phyloP scores from a whole-genome alignment of 2,888 invertebrate genomes.

The Agrilus mali region DNA sequence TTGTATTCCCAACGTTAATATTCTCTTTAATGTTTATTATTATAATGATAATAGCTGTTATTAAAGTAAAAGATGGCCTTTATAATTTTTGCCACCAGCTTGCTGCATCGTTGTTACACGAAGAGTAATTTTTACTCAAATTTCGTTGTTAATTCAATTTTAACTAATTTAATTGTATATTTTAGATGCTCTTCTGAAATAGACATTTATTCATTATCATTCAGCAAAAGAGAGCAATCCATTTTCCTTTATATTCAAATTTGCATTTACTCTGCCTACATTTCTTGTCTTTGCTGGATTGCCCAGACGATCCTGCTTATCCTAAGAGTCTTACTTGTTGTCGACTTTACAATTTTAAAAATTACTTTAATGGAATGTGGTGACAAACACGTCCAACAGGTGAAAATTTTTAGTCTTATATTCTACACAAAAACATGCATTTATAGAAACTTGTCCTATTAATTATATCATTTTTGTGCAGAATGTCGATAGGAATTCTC shows the following conservation, averaged over 20 bases:
- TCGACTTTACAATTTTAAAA: slow-evolving; percentile 17
- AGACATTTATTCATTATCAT: slow-evolving; percentile 19
- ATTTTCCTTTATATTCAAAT: slow-evolving; percentile 9
- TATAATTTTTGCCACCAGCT: slow-evolving; percentile 5
- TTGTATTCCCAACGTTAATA: slow-evolving; percentile 20
- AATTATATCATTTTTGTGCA: no score
- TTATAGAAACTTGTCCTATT: no score
- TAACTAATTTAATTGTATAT: slow-evolving; percentile 3
- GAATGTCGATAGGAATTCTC: no score
- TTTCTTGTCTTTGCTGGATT: slow-evolving; percentile 18
- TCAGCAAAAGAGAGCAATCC: slow-evolving; percentile 10
- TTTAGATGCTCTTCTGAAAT: slow-evolving; percentile 19
- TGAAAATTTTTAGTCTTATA: no score
- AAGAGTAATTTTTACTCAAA: background rate
- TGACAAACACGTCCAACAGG: no score
- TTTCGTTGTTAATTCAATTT: background rate
- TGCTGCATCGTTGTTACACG: background rate
- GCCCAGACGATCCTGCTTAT: slow-evolving; percentile 15
- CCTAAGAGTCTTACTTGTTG: slow-evolving; percentile 17
- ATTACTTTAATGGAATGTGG: background rate
- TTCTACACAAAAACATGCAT: no score
- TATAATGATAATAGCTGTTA: slow-evolving; percentile 8
- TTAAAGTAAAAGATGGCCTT: slow-evolving; percentile 5
- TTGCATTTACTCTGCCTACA: slow-evolving; percentile 3
- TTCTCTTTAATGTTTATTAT: slow-evolving; percentile 14